A percentile compares a stretch with the other conserved stretches of the same genome.
Conservation (phyloP, 2,113 vertebrate species). For the Lamprotornis superbus region DNA sequence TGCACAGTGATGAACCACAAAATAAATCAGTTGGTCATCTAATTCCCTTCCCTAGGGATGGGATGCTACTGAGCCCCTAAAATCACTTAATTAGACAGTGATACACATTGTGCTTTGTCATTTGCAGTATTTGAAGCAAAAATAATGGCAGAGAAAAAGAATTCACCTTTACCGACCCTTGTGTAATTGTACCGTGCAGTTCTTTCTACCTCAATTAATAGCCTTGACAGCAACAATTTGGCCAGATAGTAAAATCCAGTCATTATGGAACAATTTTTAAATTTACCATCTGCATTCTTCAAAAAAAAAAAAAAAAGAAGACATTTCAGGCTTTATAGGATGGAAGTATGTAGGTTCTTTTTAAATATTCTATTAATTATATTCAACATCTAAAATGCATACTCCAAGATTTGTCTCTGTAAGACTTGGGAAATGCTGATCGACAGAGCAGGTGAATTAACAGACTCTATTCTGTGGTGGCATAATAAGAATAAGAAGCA, state of each 20-base stretch:
- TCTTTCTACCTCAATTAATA: constrained; percentile 33
- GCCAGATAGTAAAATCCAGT: background rate
- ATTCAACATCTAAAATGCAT: background rate
- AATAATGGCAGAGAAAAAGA: background rate
- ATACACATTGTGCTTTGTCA: background rate
- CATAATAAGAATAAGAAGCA: background rate
- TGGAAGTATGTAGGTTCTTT: background rate
- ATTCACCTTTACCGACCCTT: background rate
- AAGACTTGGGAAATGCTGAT: background rate
- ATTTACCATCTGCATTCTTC: background rate
- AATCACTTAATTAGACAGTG: background rate
- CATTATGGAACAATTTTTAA: background rate
- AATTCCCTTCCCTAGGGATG: background rate
- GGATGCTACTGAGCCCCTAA: background rate
- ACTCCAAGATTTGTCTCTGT: background rate
- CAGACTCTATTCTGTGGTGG: background rate
- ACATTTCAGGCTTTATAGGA: background rate
- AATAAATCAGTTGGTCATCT: background rate
- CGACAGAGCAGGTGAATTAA: background rate
- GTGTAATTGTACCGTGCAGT: background rate
- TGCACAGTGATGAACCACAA: background rate
- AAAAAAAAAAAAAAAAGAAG: background rate
- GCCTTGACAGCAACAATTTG: background rate
- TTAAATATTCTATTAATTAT: background rate
- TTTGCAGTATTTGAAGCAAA: constrained; percentile 1